Conservation (phyloP, 2,113 vertebrate species). For the Murina feae region DNA sequence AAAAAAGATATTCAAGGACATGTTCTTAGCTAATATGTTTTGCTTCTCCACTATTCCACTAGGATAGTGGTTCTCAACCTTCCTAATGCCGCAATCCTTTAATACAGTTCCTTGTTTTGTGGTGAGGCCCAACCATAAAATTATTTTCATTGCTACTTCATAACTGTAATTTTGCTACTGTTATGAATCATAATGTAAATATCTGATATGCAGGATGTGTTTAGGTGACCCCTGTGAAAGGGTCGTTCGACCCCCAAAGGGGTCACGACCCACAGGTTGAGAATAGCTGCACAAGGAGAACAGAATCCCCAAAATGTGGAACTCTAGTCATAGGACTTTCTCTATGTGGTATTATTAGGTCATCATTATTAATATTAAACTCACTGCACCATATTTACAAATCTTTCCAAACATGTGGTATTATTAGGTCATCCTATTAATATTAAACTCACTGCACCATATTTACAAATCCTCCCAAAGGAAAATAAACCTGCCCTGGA, state of each 20-base stretch:
- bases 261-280: no score
- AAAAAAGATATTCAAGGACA: neutral
- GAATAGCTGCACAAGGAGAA: no score
- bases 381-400: neutral
- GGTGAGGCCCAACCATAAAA: no score
- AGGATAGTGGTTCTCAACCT: no score
- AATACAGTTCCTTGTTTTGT: no score
- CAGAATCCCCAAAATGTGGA: neutral
- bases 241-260: no score
- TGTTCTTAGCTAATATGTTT: neutral
- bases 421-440: neutral
- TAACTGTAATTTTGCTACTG: no score
- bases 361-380: constrained; percentile 12
- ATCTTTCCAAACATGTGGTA: neutral
- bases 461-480: constrained; percentile 20
- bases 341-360: neutral
- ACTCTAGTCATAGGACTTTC: neutral
- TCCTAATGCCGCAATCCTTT: no score
- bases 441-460: neutral
- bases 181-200: no score
- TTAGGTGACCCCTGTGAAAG: no score
- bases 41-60: neutral
- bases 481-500: constrained; percentile 48
- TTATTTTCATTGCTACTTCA: no score
- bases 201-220: no score